Evolutionary conservation across 1,140 invertebrate species (phyloP).

Genomic region (Listronotus bonariensis): DNA sequence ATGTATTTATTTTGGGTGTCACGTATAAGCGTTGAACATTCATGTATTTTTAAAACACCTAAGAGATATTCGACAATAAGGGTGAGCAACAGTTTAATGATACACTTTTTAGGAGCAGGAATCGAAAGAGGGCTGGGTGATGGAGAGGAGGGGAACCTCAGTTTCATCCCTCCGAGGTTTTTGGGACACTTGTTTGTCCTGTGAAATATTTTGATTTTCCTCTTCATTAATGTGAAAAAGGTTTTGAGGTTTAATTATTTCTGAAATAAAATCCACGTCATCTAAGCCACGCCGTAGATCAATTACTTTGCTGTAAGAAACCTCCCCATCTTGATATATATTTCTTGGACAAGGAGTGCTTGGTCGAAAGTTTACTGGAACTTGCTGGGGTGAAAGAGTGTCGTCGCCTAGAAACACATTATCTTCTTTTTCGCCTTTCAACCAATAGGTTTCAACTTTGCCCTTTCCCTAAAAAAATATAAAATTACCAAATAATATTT

Average conservation of each 20-base stretch:
- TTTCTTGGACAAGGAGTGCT: slow-evolving; percentile 17
- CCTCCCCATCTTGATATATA: slow-evolving; percentile 13
- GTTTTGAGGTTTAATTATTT: slow-evolving; percentile 20
- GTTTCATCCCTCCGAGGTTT: slow-evolving; percentile 38
- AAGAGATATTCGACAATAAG: not conserved
- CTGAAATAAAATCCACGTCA: slow-evolving; percentile 31
- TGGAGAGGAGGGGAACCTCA: slow-evolving; percentile 43
- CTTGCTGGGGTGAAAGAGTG: not conserved
- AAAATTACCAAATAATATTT: too few species aligned
- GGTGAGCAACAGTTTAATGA: too few species aligned
- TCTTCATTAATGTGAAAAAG: not conserved
- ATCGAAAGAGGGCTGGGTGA: slow-evolving; percentile 39
- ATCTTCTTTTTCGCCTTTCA: slow-evolving; percentile 67
- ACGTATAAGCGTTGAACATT: not conserved
- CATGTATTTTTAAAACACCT: not conserved
- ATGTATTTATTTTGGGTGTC: too few species aligned
- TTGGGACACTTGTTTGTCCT: not conserved
- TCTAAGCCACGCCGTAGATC: slow-evolving; percentile 28
- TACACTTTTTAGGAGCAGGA: slow-evolving; percentile 23
- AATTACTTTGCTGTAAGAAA: slow-evolving; percentile 20
- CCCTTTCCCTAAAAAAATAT: slow-evolving; percentile 77
- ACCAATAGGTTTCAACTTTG: slow-evolving; percentile 87
- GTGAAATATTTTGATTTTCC: not conserved
- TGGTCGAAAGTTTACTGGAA: not conserved
- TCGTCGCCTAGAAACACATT: slow-evolving; percentile 16